A percentile compares a stretch with the other conserved stretches of the same genome.
Conservation (phyloP, 2,113 vertebrate species). For the Rattus norvegicus region GRCr8 NC_086028.1:28841501-28842000, state of each 20-base stretch:
- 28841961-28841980: background rate
- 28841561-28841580: no score
- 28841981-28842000: background rate
- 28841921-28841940: background rate
- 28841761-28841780: no score
- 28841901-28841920: background rate
- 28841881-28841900: background rate
- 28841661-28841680: no score
- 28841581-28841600: no score
- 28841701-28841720: background rate
- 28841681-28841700: background rate
- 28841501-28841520: background rate
- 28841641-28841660: no score
- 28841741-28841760: background rate
- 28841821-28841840: background rate
- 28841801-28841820: background rate
- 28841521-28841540: background rate
- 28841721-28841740: background rate
- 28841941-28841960: background rate
- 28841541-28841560: background rate
- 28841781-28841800: background rate
- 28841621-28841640: no score
- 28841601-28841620: no score
- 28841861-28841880: no score
- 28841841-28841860: background rate